A percentile compares a stretch with the other conserved stretches of the same genome.
Evolutionary conservation across 2,888 invertebrate species (phyloP).

Genomic region (Lacanobia oleracea): DNA sequence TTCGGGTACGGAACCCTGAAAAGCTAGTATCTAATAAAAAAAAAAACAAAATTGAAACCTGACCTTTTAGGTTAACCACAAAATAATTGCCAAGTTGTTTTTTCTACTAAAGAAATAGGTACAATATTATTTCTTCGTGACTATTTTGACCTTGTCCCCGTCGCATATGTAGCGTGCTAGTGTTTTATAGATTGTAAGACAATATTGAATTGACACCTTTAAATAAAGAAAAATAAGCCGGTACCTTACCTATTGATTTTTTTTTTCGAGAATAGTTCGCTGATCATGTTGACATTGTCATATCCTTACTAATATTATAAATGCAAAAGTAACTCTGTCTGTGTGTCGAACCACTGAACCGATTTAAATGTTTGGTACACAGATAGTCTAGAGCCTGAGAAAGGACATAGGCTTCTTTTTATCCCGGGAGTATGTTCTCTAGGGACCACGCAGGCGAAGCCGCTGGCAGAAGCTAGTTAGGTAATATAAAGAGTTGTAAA

Average conservation of each 20-base stretch:
- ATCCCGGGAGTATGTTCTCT: too few species aligned
- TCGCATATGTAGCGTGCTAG: slow-evolving; percentile 65
- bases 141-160: slow-evolving; percentile 75
- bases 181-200: slow-evolving; percentile 73
- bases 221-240: slow-evolving; percentile 20
- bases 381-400: too few species aligned
- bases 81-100: slow-evolving; percentile 58
- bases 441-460: too few species aligned
- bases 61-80: slow-evolving; percentile 48
- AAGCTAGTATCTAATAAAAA: neutral
- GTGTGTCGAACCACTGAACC: too few species aligned
- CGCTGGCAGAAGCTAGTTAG: too few species aligned
- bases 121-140: slow-evolving; percentile 69
- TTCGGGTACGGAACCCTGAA: too few species aligned
- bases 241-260: neutral
- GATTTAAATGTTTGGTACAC: too few species aligned
- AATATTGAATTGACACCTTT: slow-evolving; percentile 57
- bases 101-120: slow-evolving; percentile 38
- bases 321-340: too few species aligned
- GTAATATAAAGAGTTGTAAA: too few species aligned
- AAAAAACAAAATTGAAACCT: slow-evolving; percentile 27
- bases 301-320: too few species aligned
- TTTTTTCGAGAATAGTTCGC: slow-evolving; percentile 2
- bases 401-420: too few species aligned
- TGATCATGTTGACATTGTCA: neutral